Evolutionary conservation across 2,797 vertebrate genomes (phyloP), one percentile per base, ranked within the genome.

Genomic region (Naso thynnoides): DNA sequence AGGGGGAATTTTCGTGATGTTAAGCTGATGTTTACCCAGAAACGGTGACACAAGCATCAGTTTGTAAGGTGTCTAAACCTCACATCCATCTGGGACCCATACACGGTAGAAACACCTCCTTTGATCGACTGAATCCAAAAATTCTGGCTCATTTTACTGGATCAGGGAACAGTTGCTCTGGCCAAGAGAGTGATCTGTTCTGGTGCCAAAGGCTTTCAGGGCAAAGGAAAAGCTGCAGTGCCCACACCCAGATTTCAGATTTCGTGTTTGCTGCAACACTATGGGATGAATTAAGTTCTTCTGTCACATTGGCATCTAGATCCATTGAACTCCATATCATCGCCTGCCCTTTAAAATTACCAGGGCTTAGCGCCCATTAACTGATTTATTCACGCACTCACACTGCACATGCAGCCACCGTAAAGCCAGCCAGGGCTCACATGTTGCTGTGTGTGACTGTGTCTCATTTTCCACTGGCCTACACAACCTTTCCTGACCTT

Each of bases 391-490:
- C 62, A 76, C 78, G 69, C 63, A 61, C 69, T 70, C 55, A 33
- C 10, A 11, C 61, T 60, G 82, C 62, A 75, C 79, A 74, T 61
- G 64, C 23, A 0, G 70, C 81, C 78, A 55, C 79, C 54, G 71
- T 75, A 72, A 80, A 88, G 80, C 87, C 70, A 55, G 38, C 59
- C 23, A 24, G 53, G 54, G 63, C 81, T 83, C 89, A 88, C 82
- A 81, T 85, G 84, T 73, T 73, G 77, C 76, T 54, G 65, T 80
- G 75, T 86, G 77, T 78, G 67, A 84, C 76, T 47, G 62, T 91
- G 89, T 93, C 83, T 92, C 89, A 91, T 89, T 92, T 94, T 93
- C 92, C 88, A 90, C 72, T 86, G 83, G 65, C 84, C 56, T 55
- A 15, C 75, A 78, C 73, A 72, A 82, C 55, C 81, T 88, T 86